Evolutionary conservation across 2,113 vertebrate species (phyloP), one percentile per base, ranked within the genome.

Genomic region (Coptodon rendalli): DNA sequence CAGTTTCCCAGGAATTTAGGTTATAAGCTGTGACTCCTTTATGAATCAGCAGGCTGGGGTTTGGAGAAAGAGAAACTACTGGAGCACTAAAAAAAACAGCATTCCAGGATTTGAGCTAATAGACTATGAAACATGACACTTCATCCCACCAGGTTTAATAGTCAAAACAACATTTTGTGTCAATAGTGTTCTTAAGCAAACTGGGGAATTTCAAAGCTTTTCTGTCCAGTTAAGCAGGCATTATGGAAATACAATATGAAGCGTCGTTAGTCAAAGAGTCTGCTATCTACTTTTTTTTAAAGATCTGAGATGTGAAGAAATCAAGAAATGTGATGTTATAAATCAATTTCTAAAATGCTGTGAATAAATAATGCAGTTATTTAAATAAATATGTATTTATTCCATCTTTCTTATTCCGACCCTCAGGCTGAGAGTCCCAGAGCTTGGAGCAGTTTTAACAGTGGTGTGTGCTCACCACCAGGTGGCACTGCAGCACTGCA

Each of bases 401-500:
- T 29, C 71, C 71, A 76, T 31, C 43, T 48, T 19, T 29, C 24
- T 19, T 31, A 73, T 73, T 45, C 40, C 6, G 40, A 45, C 22
- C 40, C 40, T 73, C 0, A 45, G 38, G 22, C 40, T 7, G 40
- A 14, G 43, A 29, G 68, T 27, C 22, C 6, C 13, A 68, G 8
- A 16, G 36, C 5, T 45, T 16, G 14, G 38, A 27, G 22, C 22
- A 45, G 13, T 48, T 24, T 14, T 66, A 66, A 24, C 4, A n/a
- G 54, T 52, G 5, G n/a, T 1, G 4, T 40, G 11, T 50, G 4
- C n/a, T 45, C 14, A 83, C 84, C 96, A 91, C 87, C 59, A 93
- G 94, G 89, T 91, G 95, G 93, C 93, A 92, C 92, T 92, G 86
- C 61, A 89, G 84, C 80, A 89, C 86, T 76, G 48, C 68, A 85